Evolutionary conservation across 2,888 invertebrate genomes (phyloP), one percentile per base, ranked within the genome.

Genomic region (Phyto melanocephala): DNA sequence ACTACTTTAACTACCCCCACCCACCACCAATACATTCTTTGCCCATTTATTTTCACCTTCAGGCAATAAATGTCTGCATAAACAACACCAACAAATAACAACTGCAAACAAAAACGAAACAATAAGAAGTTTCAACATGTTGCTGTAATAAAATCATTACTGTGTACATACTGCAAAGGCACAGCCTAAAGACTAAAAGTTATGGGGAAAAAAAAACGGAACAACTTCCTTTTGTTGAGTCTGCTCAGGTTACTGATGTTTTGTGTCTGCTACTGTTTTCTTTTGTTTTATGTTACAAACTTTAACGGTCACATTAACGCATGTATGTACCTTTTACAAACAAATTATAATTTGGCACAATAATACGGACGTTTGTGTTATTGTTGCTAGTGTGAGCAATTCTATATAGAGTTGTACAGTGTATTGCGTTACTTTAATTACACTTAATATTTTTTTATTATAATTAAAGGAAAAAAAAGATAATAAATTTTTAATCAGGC

Each of bases 81-180:
- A 81, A 81, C 62, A 62, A 72, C 52, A 52, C 54, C 47, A 50
- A 74, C 58, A 71, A 76, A 76, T 37, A 65, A 45, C 58, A 62
- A 63, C 24, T 17, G 28, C 50, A 54, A 80, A 74, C 35, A 54
- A 71, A 71, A 71, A 52, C 1, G 17, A 42, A 60, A 58, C 28
- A 58, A 74, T 52, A 71, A 70, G 50, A 82, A 79, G 50, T 79
- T 82, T 79, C 79, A 82, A 82, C 82, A 82, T 82, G 82, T 82
- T 82, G 82, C 82, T 76, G 76, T 82, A 82, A 82, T 82, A 76
- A 82, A 82, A 82, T 82, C 82, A 82, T 82, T 82, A 82, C 71
- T 76, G 54, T 62, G 65, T 71, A 50, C 71, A 82, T n/a, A n/a
- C n/a, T n/a, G n/a, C n/a, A n/a, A n/a, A 79, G 67, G 60, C 47